Evolutionary conservation across 1,140 invertebrate species (phyloP).

Genomic region (Cyrtorhinus lividipennis): DNA sequence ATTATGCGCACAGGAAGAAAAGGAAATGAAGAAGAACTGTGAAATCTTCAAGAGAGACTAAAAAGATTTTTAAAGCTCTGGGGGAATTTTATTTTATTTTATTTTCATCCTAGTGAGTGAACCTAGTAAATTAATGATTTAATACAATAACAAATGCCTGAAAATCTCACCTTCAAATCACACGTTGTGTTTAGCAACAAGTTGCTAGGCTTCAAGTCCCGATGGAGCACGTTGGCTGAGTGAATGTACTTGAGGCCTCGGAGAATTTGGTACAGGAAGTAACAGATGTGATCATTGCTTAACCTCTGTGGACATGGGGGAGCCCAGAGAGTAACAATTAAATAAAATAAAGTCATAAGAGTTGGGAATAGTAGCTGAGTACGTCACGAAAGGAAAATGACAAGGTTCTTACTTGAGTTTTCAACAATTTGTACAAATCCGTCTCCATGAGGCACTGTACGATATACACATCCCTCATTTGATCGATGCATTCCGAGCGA

Average conservation of each 20-base stretch:
- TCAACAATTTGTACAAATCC: constrained; percentile 97
- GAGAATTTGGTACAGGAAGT: constrained; percentile 99
- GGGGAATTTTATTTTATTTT: no score
- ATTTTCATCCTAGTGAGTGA: no score
- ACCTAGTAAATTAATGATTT: no score
- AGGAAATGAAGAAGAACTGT: no score
- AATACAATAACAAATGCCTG: no score
- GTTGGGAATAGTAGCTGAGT: neutral
- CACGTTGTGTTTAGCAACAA: constrained; percentile 97
- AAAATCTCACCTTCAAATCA: constrained; percentile 92
- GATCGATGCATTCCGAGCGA: constrained; percentile 81
- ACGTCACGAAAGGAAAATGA: neutral
- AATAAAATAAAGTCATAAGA: constrained; percentile 8
- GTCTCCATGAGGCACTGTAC: constrained; percentile 99
- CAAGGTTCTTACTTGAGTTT: constrained; percentile 65
- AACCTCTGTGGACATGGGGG: constrained; percentile 72
- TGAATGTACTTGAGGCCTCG: constrained; percentile 98
- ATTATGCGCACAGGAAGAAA: no score
- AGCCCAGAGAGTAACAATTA: no score
- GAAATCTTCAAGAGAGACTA: no score
- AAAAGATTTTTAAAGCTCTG: no score
- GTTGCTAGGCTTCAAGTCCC: constrained; percentile 98
- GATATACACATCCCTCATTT: constrained; percentile 99
- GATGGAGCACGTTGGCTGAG: constrained; percentile 96
- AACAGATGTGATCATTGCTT: constrained; percentile 99